Evolutionary conservation across 2,113 vertebrate genomes (phyloP), one percentile per base, ranked within the genome.

Genomic region (Eurypyga helias): DNA sequence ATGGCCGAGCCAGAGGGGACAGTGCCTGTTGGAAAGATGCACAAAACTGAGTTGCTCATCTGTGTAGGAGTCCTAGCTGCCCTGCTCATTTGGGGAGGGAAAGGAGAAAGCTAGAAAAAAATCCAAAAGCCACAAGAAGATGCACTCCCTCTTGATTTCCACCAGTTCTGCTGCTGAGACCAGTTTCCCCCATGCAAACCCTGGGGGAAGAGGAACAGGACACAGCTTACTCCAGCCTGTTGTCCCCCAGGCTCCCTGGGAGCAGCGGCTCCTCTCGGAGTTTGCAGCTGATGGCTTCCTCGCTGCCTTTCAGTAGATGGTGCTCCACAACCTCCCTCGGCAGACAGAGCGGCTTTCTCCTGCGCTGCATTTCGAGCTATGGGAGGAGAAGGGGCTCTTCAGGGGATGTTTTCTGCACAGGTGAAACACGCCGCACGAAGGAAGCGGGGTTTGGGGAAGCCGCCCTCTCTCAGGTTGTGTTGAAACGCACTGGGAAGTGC

Each of bases 251-350:
- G 9, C 33, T 25, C 28, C 79, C 25, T 2, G 1, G 26, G 34
- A 36, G 23, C 54, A 14, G 34, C 3, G 34, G 77, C 66, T 62
- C 46, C 51, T 48, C 62, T 1, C 1, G 2, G 29, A 43, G 9
- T 7, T 36, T 14, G 65, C 28, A 13, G 66, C 52, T n/a, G 21
- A 7, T 25, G 57, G 15, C 19, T 60, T 51, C 38, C 62, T 55
- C 8, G 0, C 15, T 7, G 13, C 9, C 7, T 15, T 64, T 91
- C 97, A 90, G 90, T 96, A 96, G 97, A 80, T 97, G 97, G 96
- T 67, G 93, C 95, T 89, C 91, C 51, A 11, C 45, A 15, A n/a
- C 58, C 67, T 49, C 28, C 76, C 70, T 31, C 67, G 8, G 3
- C 51, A 7, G 46, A 2, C 70, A 4, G 33, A 23, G 28, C 23